Evolutionary conservation across 2,888 invertebrate species (phyloP).

Genomic region (Geophilus truncorum): DNA sequence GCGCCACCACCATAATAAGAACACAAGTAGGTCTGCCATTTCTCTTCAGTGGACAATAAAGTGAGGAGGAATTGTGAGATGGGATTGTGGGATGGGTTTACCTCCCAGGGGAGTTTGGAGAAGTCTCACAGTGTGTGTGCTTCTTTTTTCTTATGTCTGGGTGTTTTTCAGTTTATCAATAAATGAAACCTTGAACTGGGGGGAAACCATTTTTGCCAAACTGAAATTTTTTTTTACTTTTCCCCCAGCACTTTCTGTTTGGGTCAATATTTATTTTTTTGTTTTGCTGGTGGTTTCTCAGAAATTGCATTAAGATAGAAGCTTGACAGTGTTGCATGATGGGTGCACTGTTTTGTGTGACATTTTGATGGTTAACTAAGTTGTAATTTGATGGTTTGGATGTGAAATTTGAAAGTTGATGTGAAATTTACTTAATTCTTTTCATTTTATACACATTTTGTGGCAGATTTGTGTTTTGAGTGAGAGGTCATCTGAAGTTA

Average conservation of each 20-base stretch:
- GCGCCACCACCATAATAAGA: neutral
- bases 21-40: neutral
- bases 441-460: no score
- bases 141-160: neutral
- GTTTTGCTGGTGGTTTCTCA: neutral
- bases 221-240: neutral
- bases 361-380: no score
- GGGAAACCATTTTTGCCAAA: neutral
- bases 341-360: no score
- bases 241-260: neutral
- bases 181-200: neutral
- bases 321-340: neutral
- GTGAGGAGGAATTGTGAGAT: neutral
- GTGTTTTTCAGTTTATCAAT: conserved; percentile 14
- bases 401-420: no score
- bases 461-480: no score
- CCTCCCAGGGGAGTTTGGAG: neutral
- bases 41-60: neutral
- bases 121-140: neutral
- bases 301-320: neutral
- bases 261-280: neutral
- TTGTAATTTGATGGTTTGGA: no score
- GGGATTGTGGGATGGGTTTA: neutral
- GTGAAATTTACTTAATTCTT: no score
- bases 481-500: no score